These are phyloP conservation scores for Nibea albiflora DNA, from an alignment of 2,113 vertebrate species.

Conservation along the genomic window DNA sequence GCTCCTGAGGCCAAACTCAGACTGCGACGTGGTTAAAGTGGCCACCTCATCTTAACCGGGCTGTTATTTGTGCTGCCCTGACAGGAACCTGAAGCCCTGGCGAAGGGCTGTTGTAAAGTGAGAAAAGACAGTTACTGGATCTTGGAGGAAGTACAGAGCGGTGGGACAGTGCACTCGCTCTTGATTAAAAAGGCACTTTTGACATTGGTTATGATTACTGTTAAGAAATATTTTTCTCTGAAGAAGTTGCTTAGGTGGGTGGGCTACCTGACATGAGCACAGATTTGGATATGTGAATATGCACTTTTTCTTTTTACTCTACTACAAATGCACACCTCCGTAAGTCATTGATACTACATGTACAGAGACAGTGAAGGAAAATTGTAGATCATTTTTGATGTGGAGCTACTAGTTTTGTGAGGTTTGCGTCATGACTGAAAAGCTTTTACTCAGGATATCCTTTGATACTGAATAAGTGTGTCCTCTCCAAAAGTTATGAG, in stretches of 20 bases:
- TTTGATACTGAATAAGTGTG: constrained; percentile 73
- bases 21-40: background rate
- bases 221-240: constrained; percentile 60
- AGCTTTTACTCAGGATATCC: constrained; percentile 80
- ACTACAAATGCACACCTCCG: constrained; percentile 67
- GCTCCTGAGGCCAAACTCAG: constrained; percentile 25
- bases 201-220: constrained; percentile 68
- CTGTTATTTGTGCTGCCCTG: constrained; percentile 13
- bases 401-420: constrained; percentile 69
- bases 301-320: constrained; percentile 72
- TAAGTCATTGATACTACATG: constrained; percentile 64
- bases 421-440: constrained; percentile 70
- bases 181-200: constrained; percentile 74
- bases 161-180: constrained; percentile 32
- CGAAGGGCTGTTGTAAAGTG: constrained; percentile 20
- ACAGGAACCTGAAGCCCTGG: constrained; percentile 16
- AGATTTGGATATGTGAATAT: constrained; percentile 72
- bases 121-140: constrained; percentile 51
- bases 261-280: constrained; percentile 62
- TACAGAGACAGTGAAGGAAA: constrained; percentile 68
- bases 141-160: constrained; percentile 43
- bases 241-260: constrained; percentile 56
- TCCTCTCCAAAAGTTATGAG: constrained; percentile 64
- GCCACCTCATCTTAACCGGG: background rate
- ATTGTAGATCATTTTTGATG: constrained; percentile 69